phyloP scores from a whole-genome alignment of 1,140 invertebrate species.

The Myzus persicae region DNA sequence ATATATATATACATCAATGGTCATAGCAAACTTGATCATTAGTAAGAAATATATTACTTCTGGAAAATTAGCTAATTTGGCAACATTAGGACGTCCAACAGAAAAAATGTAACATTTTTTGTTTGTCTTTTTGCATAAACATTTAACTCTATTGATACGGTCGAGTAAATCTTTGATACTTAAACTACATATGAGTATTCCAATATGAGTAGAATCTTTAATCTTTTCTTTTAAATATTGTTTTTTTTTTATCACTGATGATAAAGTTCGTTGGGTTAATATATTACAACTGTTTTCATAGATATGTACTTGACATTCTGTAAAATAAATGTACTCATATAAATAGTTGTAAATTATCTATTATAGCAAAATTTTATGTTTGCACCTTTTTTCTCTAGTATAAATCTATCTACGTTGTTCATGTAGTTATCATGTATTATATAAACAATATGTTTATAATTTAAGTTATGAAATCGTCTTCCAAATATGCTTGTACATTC shows the following conservation, averaged over 20 bases:
- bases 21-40: conserved; percentile 52
- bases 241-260: conserved; percentile 74
- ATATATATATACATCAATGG: conserved; percentile 44
- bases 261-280: conserved; percentile 15
- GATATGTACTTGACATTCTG: conserved; percentile 40
- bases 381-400: conserved; percentile 34
- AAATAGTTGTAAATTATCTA: not conserved
- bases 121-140: conserved; percentile 74
- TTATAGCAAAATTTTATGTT: not conserved
- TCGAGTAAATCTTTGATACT: conserved; percentile 81
- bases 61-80: conserved; percentile 92
- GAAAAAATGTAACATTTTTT: conserved; percentile 91
- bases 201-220: conserved; percentile 85
- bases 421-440: conserved; percentile 29
- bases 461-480: conserved; percentile 16
- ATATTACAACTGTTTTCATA: conserved; percentile 29
- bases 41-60: conserved; percentile 70
- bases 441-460: conserved; percentile 50
- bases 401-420: conserved; percentile 50
- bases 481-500: conserved; percentile 18
- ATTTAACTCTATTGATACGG: conserved; percentile 79
- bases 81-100: conserved; percentile 89
- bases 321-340: not conserved
- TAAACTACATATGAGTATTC: conserved; percentile 88
- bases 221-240: conserved; percentile 86